These are phyloP conservation scores for Autographa pulchrina DNA, from an alignment of 2,888 invertebrate species.

Conservation along the genomic window DNA sequence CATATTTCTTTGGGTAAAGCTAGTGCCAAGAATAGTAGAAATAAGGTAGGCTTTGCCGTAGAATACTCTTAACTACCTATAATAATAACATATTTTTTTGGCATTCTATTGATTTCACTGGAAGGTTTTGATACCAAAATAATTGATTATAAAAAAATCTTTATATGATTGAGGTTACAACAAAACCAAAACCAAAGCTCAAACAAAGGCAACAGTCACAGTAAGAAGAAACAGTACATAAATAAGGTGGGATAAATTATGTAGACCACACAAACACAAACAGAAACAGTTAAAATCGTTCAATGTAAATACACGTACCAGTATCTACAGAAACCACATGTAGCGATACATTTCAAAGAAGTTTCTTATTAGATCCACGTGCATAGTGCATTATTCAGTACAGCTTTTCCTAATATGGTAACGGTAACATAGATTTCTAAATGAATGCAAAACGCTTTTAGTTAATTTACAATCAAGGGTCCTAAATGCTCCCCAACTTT, in stretches of 20 bases:
- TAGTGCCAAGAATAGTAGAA: too few relatives aligned
- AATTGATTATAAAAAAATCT: too few relatives aligned
- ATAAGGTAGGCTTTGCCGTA: too few relatives aligned
- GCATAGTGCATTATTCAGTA: background rate
- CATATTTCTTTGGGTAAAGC: too few relatives aligned
- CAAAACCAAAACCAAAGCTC: background rate
- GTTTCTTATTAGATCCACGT: background rate
- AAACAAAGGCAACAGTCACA: background rate
- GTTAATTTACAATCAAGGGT: too few relatives aligned
- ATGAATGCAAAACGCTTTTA: background rate
- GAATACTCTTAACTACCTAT: too few relatives aligned
- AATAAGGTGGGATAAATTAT: slow-evolving; percentile 1
- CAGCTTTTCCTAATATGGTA: background rate
- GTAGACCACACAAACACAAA: background rate
- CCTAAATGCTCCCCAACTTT: too few relatives aligned
- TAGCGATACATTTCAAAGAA: background rate
- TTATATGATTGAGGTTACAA: too few relatives aligned
- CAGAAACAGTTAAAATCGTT: background rate
- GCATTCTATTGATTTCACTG: too few relatives aligned
- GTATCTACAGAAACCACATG: slow-evolving; percentile 5
- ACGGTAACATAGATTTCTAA: background rate
- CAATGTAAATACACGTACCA: slow-evolving; percentile 6
- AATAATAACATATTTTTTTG: too few relatives aligned
- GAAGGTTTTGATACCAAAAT: too few relatives aligned
- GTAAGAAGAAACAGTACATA: background rate